Conservation (phyloP, 2,888 invertebrate genomes). For the Enoplolaimus lenunculus region DNA sequence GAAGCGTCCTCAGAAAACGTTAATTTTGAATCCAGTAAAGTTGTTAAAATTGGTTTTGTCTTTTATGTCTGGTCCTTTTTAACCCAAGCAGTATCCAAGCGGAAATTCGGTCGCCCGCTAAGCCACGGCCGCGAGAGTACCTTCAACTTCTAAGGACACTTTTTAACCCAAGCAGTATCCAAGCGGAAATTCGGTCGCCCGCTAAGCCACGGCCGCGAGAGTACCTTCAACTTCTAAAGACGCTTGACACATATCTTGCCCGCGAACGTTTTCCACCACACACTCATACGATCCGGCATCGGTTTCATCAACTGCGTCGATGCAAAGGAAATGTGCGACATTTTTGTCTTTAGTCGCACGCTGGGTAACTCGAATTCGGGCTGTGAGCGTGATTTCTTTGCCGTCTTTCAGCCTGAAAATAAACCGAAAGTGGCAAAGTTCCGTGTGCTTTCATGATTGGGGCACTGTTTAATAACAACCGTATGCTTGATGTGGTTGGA, state of each 20-base stretch:
- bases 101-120: no score
- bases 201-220: no score
- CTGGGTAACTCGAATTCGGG: slow-evolving; percentile 36
- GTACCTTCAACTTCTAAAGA: slow-evolving; percentile 23
- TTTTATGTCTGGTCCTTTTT: neutral
- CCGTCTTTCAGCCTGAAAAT: slow-evolving; percentile 55
- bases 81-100: no score
- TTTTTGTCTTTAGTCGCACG: slow-evolving; percentile 25
- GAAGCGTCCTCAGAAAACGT: no score
- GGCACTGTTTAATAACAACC: no score
- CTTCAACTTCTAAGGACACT: slow-evolving; percentile 22
- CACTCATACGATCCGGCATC: slow-evolving; percentile 67
- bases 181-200: no score
- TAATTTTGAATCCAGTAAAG: no score
- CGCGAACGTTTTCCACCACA: slow-evolving; percentile 49
- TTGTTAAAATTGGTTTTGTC: neutral
- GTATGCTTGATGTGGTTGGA: no score
- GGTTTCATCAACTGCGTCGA: slow-evolving; percentile 55
- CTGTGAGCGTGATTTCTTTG: slow-evolving; percentile 47
- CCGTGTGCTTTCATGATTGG: no score
- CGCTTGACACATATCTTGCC: slow-evolving; percentile 22
- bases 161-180: neutral
- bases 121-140: no score
- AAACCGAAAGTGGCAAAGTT: no score
- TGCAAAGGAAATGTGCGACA: slow-evolving; percentile 54